Evolutionary conservation across 2,888 invertebrate genomes (phyloP).

Genomic region (Mesoligia furuncula): DNA sequence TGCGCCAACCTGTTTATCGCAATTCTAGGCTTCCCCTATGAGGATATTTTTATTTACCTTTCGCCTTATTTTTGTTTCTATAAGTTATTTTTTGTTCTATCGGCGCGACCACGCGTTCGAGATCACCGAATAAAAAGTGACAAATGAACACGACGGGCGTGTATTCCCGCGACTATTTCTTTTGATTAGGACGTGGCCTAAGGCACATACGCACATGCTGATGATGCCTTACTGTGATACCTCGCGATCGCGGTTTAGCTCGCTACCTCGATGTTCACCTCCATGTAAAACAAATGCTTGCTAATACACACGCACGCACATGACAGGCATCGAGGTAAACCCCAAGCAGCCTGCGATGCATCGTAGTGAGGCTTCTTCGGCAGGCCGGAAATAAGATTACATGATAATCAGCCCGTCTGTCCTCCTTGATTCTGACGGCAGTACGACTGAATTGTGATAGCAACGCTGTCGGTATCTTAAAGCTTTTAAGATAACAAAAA

Average conservation of each 20-base stretch:
- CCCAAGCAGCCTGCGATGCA: no score
- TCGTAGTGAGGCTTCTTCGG: no score
- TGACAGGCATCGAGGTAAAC: no score
- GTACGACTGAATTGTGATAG: not conserved
- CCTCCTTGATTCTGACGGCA: not conserved
- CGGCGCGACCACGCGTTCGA: not conserved
- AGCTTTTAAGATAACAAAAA: conserved; percentile 9
- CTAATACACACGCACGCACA: no score
- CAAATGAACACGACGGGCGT: no score
- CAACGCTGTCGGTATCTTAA: not conserved
- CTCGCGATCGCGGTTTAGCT: no score
- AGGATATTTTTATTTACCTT: no score
- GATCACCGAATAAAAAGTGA: not conserved
- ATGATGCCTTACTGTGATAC: no score
- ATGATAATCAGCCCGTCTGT: not conserved
- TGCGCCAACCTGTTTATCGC: not conserved
- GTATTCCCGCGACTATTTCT: not conserved
- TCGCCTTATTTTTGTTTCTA: not conserved
- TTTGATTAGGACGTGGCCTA: not conserved
- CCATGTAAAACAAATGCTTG: no score
- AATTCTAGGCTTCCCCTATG: not conserved
- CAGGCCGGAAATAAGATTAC: not conserved
- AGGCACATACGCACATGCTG: no score
- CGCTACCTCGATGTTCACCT: no score
- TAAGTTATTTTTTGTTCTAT: not conserved